Evolutionary conservation across 1,140 invertebrate species (phyloP).

Genomic region (Notospermus geniculatus): DNA sequence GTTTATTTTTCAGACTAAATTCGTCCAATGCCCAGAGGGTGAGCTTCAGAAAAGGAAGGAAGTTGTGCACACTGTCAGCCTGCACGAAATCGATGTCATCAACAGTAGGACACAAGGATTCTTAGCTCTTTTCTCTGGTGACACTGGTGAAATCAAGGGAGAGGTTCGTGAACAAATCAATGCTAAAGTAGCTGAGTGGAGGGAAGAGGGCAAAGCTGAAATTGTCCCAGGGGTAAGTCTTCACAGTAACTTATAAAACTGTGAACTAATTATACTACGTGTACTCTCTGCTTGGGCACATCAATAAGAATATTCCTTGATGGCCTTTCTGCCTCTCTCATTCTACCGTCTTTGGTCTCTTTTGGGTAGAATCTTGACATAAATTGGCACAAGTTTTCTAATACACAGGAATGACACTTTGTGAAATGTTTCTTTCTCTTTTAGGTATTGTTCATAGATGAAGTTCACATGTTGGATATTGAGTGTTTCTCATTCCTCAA

Average conservation of each 20-base stretch:
- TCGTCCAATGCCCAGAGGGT: slow-evolving; percentile 97
- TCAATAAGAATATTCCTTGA: no score
- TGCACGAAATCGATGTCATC: slow-evolving; percentile 99
- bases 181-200: slow-evolving; percentile 96
- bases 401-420: no score
- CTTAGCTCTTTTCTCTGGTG: slow-evolving; percentile 93
- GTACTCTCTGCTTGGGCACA: no score
- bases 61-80: slow-evolving; percentile 95
- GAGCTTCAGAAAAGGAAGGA: slow-evolving; percentile 99
- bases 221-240: slow-evolving; percentile 86
- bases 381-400: no score
- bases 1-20: slow-evolving; percentile 63
- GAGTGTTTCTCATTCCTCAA: slow-evolving; percentile 99
- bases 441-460: slow-evolving; percentile 61
- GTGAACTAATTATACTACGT: no score
- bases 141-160: slow-evolving; percentile 97
- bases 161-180: slow-evolving; percentile 99
- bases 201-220: slow-evolving; percentile 98
- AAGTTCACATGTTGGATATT: slow-evolving; percentile 98
- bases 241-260: no score
- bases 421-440: slow-evolving; percentile 19
- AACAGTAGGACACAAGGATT: slow-evolving; percentile 97
- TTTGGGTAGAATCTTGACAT: no score
- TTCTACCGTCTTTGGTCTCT: no score
- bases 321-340: no score